phyloP scores from a whole-genome alignment of 2,113 vertebrate species.

The Orthonyx spaldingii region DNA sequence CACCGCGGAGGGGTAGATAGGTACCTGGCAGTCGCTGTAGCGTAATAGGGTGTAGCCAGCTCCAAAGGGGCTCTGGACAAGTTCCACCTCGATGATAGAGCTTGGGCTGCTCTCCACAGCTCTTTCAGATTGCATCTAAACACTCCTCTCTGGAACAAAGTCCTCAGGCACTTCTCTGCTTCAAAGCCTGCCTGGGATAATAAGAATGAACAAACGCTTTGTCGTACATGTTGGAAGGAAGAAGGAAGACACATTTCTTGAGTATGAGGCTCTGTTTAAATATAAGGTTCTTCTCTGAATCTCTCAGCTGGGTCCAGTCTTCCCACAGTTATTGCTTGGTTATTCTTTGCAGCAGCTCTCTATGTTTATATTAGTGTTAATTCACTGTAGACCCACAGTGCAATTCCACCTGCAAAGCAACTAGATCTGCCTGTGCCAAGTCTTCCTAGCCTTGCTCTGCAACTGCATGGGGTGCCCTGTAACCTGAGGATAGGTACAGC shows the following conservation, averaged over 20 bases:
- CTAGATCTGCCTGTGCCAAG: not conserved
- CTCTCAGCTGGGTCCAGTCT: not conserved
- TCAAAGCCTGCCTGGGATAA: slow-evolving; percentile 41
- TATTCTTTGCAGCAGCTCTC: not conserved
- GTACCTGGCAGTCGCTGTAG: not conserved
- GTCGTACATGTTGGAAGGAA: not conserved
- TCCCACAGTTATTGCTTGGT: not conserved
- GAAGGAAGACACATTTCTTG: not conserved
- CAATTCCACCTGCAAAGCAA: not conserved
- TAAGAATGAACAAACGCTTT: slow-evolving; percentile 30
- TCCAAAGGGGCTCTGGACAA: slow-evolving; percentile 50
- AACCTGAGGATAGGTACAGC: not conserved
- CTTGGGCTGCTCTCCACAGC: slow-evolving; percentile 8
- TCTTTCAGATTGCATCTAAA: slow-evolving; percentile 60
- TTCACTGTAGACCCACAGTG: not conserved
- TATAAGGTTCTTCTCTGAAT: not conserved
- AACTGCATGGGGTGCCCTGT: not conserved
- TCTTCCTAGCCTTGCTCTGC: not conserved
- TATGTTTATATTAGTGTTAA: not conserved
- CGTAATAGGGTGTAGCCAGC: not conserved
- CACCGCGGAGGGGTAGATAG: not conserved
- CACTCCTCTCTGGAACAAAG: slow-evolving; percentile 64
- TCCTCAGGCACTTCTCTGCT: slow-evolving; percentile 48
- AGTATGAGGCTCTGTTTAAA: not conserved
- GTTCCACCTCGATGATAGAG: slow-evolving; percentile 51